Conservation (phyloP, 2,113 vertebrate genomes). For the Balaenoptera acutorostrata region DNA sequence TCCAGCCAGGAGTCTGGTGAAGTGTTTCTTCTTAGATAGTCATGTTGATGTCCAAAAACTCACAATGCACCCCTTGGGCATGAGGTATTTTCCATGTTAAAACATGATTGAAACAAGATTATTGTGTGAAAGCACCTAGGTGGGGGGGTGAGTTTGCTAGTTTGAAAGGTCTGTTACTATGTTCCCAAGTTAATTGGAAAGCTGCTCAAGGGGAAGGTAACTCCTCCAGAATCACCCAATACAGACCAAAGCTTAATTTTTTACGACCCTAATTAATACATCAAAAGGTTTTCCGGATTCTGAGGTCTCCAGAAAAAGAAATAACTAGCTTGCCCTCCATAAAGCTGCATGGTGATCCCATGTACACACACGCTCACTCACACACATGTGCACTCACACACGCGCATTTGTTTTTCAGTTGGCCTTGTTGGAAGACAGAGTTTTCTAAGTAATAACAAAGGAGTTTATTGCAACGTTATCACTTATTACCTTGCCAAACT, state of each 20-base stretch:
- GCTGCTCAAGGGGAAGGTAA: neutral
- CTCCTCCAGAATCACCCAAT: neutral
- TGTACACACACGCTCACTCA: neutral
- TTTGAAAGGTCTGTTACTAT: neutral
- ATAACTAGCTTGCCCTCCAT: neutral
- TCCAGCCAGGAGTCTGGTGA: constrained; percentile 12
- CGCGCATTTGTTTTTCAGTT: neutral
- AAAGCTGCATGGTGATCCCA: neutral
- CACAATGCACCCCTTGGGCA: neutral
- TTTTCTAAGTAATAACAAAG: constrained; percentile 17
- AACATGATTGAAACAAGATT: neutral
- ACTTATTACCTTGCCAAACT: neutral
- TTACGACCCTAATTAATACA: neutral
- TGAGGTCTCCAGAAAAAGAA: neutral
- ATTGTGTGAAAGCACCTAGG: neutral
- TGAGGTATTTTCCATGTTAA: neutral
- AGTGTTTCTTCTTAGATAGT: constrained; percentile 14
- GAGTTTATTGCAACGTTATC: neutral
- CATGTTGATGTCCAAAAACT: neutral
- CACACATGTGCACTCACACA: too few species aligned
- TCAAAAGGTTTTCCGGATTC: neutral
- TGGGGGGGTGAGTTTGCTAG: neutral
- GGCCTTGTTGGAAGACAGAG: neutral
- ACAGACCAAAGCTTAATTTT: neutral
- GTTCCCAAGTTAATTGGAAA: neutral